Evolutionary conservation across 2,888 invertebrate species (phyloP), one percentile per base, ranked within the genome.

Genomic region (Tribolium freemani): DNA sequence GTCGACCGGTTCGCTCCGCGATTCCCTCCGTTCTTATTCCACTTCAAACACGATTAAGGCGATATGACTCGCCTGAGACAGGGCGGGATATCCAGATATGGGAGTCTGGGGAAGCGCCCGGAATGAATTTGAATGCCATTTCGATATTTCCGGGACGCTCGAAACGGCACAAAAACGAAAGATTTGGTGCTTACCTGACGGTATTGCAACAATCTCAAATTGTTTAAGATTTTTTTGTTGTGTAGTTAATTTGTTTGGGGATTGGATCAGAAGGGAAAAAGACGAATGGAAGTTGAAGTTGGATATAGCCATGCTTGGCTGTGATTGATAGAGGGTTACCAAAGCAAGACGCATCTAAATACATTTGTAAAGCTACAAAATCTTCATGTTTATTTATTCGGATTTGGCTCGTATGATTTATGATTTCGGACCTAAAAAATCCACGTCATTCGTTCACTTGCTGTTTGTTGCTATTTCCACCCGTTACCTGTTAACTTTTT

Each of bases 121-220:
- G 81, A 82, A 82, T 81, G 82, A 82, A 83, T 83, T 82, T 80
- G 79, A 82, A 83, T 82, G 78, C 77, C 38, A 38, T 38, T 38
- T 38, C 38, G 38, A 38, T 38, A 38, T 38, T 38, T 38, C n/a
- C 38, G 38, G 38, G 8, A 38, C 9, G 38, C 26, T 26, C 26
- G 26, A 38, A 38, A 38, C 5, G 38, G n/a, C 5, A 26, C 26
- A 26, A 26, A 26, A 26, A 26, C 26, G 26, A 26, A 26, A 26
- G 26, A 26, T 26, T 26, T 3, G 26, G 26, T 26, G 38, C n/a
- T 38, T 38, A 38, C 38, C 38, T 38, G 8, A n/a, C 5, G 38
- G 3, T 6, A 3, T 38, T 38, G 2, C 26, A 5, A 26, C 26
- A 26, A 26, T 38, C 8, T 38, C 38, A 38, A 38, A 38, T 38